phyloP scores from a whole-genome alignment of 2,888 invertebrate species.

The Autographa gamma region DNA sequence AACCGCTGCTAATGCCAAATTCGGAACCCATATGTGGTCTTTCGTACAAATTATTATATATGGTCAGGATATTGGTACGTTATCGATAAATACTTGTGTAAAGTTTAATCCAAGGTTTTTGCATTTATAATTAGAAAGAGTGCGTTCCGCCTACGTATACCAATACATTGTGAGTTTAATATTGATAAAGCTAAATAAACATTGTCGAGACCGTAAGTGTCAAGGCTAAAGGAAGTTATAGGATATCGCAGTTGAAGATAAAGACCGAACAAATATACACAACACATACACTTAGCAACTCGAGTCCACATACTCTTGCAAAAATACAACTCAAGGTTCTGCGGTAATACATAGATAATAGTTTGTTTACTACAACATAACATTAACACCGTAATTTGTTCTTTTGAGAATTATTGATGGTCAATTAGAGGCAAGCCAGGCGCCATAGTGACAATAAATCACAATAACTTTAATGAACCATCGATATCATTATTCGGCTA shows the following conservation, averaged over 20 bases:
- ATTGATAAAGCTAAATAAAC: constrained; percentile 32
- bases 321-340: not conserved
- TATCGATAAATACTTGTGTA: constrained; percentile 46
- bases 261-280: constrained; percentile 19
- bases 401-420: constrained; percentile 50
- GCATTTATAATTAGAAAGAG: constrained; percentile 49
- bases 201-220: constrained; percentile 26
- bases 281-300: not conserved
- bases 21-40: not conserved
- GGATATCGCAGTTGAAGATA: constrained; percentile 26
- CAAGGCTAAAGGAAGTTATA: constrained; percentile 53
- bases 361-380: constrained; percentile 40
- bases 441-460: constrained; percentile 61
- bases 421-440: constrained; percentile 43
- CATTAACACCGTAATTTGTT: constrained; percentile 48
- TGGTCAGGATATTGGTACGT: constrained; percentile 60
- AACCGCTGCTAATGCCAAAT: not conserved
- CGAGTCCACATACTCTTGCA: not conserved
- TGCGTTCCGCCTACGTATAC: constrained; percentile 41
- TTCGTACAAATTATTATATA: constrained; percentile 53
- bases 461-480: constrained; percentile 66
- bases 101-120: constrained; percentile 53
- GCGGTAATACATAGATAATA: constrained; percentile 19
- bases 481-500: constrained; percentile 64
- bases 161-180: constrained; percentile 24